Percentiles rank a stretch among this genome's conserved stretches.
Conservation (phyloP, 1,140 invertebrate genomes). For the Panagrolaimus sp. region DNA sequence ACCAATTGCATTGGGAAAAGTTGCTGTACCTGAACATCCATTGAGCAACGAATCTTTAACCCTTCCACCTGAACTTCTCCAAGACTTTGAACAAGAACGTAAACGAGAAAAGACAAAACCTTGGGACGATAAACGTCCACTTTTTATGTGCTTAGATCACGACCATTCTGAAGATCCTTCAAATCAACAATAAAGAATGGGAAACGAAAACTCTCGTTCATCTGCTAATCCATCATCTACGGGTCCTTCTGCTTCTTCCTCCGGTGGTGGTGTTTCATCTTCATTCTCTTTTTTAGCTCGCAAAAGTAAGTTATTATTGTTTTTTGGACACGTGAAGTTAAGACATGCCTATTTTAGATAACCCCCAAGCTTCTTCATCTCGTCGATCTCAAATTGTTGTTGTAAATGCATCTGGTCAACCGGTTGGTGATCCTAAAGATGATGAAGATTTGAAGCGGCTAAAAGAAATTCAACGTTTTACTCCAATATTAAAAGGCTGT, state of each 20-base stretch:
- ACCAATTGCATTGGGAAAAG: too few relatives aligned
- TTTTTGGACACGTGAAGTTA: background rate
- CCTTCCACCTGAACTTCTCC: too few relatives aligned
- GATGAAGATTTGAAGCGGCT: conserved; percentile 7
- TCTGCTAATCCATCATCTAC: background rate
- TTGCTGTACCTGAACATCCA: too few relatives aligned
- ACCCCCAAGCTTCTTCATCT: background rate
- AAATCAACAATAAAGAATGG: background rate
- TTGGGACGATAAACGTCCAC: background rate
- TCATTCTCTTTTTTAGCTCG: background rate
- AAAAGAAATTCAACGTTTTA: conserved; percentile 9
- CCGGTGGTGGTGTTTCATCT: background rate
- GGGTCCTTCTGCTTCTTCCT: background rate
- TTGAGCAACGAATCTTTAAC: too few relatives aligned
- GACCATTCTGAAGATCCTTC: background rate
- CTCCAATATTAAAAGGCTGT: conserved; percentile 7
- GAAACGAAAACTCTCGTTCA: background rate
- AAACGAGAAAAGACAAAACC: background rate
- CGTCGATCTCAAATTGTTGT: background rate
- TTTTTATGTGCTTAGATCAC: conserved; percentile 10
- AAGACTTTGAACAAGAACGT: too few relatives aligned
- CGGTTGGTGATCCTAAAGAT: conserved; percentile 6
- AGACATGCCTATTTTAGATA: background rate
- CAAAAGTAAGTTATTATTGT: background rate
- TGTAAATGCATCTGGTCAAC: background rate